Conservation (phyloP, 2,888 invertebrate species). For the Tenthredo livida region DNA sequence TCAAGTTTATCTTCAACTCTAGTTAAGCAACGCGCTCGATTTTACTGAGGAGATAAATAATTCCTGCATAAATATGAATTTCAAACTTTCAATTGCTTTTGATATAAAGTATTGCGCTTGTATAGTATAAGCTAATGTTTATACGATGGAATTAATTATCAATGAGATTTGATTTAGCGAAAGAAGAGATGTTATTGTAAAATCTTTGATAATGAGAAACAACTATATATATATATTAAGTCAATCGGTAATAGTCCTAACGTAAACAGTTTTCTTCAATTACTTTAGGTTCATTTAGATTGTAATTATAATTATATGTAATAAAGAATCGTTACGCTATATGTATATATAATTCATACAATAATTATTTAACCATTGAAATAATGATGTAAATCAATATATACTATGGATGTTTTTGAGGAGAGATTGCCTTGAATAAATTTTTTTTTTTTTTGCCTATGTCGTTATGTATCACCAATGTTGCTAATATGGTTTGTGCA, state of each 20-base stretch:
- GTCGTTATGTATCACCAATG: background rate
- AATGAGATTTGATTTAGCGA: slow-evolving; percentile 21
- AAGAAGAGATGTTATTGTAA: slow-evolving; percentile 55
- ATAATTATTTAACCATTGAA: slow-evolving; percentile 4
- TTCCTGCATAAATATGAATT: background rate
- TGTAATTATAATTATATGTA: slow-evolving; percentile 61
- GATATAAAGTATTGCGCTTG: background rate
- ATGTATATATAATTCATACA: slow-evolving; percentile 52
- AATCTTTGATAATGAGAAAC: slow-evolving; percentile 67
- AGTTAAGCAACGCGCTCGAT: background rate
- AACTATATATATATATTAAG: slow-evolving; percentile 58
- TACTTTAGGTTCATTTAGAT: slow-evolving; percentile 59
- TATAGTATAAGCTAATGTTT: background rate
- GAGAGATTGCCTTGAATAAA: background rate
- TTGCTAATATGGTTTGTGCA: background rate
- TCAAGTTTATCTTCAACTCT: background rate
- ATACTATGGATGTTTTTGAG: background rate
- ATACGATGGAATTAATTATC: slow-evolving; percentile 3
- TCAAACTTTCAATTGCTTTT: background rate
- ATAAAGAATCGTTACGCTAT: slow-evolving; percentile 59
- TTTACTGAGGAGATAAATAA: background rate
- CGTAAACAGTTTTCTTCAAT: slow-evolving; percentile 52
- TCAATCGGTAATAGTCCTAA: slow-evolving; percentile 61
- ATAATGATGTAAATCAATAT: background rate
- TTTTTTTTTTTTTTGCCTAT: background rate